Evolutionary conservation across 2,113 vertebrate species (phyloP).

Genomic region (Pelecanus crispus): DNA sequence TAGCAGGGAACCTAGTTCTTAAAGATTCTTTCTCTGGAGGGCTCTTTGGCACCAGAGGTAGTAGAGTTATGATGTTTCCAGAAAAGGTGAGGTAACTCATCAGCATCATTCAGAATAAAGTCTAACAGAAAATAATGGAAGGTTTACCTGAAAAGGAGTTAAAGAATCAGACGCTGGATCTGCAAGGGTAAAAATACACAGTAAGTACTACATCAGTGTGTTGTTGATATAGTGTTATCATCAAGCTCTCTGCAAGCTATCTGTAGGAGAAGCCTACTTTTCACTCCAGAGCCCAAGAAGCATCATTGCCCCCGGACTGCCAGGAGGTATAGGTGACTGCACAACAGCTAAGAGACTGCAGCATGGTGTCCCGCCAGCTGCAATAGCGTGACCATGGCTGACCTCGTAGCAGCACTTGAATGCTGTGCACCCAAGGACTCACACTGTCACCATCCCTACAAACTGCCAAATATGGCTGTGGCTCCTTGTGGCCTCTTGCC

Average conservation of each 20-base stretch:
- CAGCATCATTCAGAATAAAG: background rate
- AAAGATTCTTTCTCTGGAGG: background rate
- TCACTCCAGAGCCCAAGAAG: background rate
- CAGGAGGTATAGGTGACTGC: background rate
- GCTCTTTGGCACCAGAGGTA: background rate
- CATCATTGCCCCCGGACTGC: background rate
- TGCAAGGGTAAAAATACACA: background rate
- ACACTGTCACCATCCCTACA: background rate
- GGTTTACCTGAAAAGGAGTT: background rate
- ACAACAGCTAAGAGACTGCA: background rate
- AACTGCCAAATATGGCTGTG: background rate
- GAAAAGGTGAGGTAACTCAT: background rate
- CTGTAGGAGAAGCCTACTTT: background rate
- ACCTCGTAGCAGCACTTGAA: background rate
- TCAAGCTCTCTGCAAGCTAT: background rate
- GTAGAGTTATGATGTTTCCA: background rate
- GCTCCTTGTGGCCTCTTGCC: background rate
- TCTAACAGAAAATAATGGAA: background rate
- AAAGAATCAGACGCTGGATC: background rate
- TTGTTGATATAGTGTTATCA: background rate
- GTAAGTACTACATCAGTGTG: background rate
- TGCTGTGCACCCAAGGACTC: background rate
- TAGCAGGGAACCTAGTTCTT: background rate
- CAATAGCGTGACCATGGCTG: background rate
- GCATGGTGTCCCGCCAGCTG: background rate